These are phyloP conservation scores for Sinohyriopsis cumingii DNA, from an alignment of 2,888 invertebrate genomes.

Conservation along the genomic window DNA sequence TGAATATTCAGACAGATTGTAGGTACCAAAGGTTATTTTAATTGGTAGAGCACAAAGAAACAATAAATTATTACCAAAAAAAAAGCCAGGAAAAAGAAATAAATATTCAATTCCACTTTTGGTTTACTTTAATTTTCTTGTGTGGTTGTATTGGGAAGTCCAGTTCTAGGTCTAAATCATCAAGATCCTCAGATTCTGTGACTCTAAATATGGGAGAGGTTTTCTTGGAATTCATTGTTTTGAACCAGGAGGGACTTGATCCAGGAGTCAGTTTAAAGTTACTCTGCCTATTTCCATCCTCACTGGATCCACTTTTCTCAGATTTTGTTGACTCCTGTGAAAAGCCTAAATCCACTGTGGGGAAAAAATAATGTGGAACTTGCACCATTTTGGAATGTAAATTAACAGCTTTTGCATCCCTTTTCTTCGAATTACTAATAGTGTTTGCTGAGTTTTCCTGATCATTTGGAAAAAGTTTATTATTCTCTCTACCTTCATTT, in stretches of 20 bases:
- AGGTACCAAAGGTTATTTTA: too few species aligned
- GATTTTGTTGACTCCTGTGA: conserved; percentile 3
- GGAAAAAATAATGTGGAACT: too few species aligned
- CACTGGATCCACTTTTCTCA: neutral
- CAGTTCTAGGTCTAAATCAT: too few species aligned
- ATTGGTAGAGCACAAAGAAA: too few species aligned
- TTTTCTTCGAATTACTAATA: neutral
- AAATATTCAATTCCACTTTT: too few species aligned
- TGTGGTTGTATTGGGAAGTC: too few species aligned
- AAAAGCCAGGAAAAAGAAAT: too few species aligned
- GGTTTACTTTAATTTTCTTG: too few species aligned
- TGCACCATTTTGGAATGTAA: conserved; percentile 9
- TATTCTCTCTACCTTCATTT: neutral
- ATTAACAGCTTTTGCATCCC: conserved; percentile 4
- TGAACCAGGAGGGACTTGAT: conserved; percentile 41
- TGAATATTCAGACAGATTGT: too few species aligned
- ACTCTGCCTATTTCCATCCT: neutral
- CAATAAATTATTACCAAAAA: too few species aligned
- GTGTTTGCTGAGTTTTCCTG: too few species aligned
- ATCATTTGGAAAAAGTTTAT: neutral
- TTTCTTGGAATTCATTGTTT: conserved; percentile 36
- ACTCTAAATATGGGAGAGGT: conserved; percentile 26
- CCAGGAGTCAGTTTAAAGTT: conserved; percentile 4
- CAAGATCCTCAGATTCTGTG: conserved; percentile 5
- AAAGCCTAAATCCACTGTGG: too few species aligned